Evolutionary conservation across 2,113 vertebrate genomes (phyloP), one percentile per base, ranked within the genome.

Genomic region (Pycnonotus jocosus): DNA sequence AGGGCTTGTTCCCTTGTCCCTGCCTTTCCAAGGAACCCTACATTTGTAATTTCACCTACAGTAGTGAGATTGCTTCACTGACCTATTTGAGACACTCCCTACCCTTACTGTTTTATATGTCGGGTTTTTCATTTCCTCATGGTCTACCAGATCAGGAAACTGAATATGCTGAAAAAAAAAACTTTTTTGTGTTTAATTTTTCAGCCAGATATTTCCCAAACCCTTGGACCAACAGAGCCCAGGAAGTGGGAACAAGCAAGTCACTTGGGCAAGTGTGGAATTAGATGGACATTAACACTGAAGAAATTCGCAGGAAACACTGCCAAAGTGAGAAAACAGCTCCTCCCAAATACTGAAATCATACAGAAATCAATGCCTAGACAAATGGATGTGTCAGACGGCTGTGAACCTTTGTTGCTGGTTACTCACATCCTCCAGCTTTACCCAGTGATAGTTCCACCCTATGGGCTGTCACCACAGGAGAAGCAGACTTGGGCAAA

Each of bases 341-440:
- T 93, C 60, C 64, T 88, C 78, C 54, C 71, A 66, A 92, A 40
- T 38, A 76, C 70, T 68, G 70, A 28, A 70, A 62, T 92, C 71
- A 54, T 23, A 66, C 66, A 19, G 44, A 91, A 91, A 53, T 42
- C 76, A 74, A 54, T 40, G 71, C 66, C 54, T 72, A 53, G 54
- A 54, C 79, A 89, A 90, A 90, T 21, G 57, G 24, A 93, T 94
- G 82, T 71, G 90, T 86, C 92, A 88, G 90, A 94, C 6, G 2
- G 30, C 87, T 47, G 44, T 40, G 58, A 94, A 44, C 5, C 35
- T 88, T 83, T 86, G 50, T 21, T 89, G 37, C 37, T 27, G 9
- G 70, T 94, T 95, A 86, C 82, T 91, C 88, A 93, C 37, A 81
- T 94, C 87, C 92, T 94, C 50, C 81, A 80, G 42, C 22, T 84